Conservation (phyloP, 2,888 invertebrate genomes). For the Cheilosia vulpina region DNA sequence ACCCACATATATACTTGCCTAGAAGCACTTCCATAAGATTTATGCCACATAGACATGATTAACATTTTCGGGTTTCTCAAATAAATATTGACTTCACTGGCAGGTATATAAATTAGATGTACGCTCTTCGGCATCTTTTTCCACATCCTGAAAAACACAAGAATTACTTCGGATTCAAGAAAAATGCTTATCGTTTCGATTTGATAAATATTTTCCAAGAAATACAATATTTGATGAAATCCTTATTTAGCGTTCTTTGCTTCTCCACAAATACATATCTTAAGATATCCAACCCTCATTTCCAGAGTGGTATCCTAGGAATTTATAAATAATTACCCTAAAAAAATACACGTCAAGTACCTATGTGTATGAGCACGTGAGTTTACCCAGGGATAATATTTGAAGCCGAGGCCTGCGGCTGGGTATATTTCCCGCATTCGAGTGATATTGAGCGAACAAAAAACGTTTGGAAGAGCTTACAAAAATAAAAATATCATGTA, state of each 20-base stretch:
- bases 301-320: background rate
- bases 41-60: background rate
- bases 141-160: background rate
- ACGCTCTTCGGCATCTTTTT: background rate
- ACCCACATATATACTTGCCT: background rate
- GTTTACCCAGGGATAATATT: slow-evolving; percentile 49
- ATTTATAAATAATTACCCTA: slow-evolving; percentile 47
- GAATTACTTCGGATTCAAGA: background rate
- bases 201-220: slow-evolving; percentile 1
- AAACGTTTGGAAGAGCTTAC: slow-evolving; percentile 60
- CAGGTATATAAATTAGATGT: background rate
- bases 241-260: background rate
- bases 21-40: background rate
- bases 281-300: background rate
- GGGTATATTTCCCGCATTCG: slow-evolving; percentile 2
- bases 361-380: slow-evolving; percentile 24
- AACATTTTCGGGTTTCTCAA: background rate
- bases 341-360: slow-evolving; percentile 30
- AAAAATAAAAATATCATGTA: slow-evolving; percentile 26
- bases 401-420: slow-evolving; percentile 29
- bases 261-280: background rate
- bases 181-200: background rate
- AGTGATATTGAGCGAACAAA: slow-evolving; percentile 41
- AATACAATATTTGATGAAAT: background rate
- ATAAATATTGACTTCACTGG: background rate